These are phyloP conservation scores for Eurois occulta DNA, from an alignment of 2,888 invertebrate species.

Conservation along the genomic window DNA sequence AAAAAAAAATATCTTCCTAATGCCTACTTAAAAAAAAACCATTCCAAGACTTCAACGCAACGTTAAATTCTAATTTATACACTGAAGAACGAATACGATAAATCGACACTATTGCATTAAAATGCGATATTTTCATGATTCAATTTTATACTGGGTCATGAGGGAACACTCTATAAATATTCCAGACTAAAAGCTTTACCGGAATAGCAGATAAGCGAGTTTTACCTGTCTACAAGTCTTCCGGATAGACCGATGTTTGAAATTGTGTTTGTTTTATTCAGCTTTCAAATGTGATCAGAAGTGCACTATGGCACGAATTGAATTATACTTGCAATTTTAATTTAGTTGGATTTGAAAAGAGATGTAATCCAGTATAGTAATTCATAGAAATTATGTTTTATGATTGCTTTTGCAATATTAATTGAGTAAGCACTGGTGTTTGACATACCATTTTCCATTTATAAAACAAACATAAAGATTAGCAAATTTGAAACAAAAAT, in stretches of 20 bases:
- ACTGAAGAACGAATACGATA: not conserved
- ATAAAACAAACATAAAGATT: not conserved
- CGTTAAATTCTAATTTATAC: too few relatives aligned
- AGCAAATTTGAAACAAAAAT: not conserved
- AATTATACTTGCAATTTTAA: not conserved
- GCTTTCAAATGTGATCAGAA: conserved; percentile 20
- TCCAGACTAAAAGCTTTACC: conserved; percentile 79
- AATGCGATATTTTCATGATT: conserved; percentile 35
- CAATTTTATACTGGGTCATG: conserved; percentile 67
- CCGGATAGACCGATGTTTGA: conserved; percentile 63
- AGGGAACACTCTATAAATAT: conserved; percentile 74
- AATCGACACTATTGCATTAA: conserved; percentile 4
- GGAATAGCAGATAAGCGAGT: conserved; percentile 75
- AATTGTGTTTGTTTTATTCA: conserved; percentile 42
- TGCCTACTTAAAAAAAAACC: not conserved
- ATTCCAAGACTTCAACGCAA: not conserved
- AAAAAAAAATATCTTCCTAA: too few relatives aligned
- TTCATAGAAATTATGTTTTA: not conserved
- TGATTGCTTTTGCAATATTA: not conserved
- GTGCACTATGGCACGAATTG: conserved; percentile 11
- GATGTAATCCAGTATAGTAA: not conserved
- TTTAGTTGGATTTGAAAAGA: not conserved
- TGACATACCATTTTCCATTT: not conserved
- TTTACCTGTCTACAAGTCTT: conserved; percentile 70
- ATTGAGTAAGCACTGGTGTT: not conserved